A percentile compares a stretch with the other conserved stretches of the same genome.
phyloP scores from a whole-genome alignment of 2,113 vertebrate species.

The Patagioenas fasciata region DNA sequence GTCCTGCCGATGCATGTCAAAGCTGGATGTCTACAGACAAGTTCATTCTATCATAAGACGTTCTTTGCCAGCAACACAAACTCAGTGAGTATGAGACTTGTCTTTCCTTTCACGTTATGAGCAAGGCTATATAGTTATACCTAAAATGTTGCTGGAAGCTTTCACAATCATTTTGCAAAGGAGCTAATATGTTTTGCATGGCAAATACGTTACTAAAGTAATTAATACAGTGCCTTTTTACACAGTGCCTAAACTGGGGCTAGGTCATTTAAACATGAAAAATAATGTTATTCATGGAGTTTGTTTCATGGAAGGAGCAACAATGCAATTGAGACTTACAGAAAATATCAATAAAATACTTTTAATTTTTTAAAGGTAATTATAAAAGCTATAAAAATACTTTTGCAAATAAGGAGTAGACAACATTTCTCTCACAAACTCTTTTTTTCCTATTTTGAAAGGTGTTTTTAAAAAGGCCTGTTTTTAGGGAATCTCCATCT shows the following conservation, averaged over 20 bases:
- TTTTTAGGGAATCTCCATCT: neutral
- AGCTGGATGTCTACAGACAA: slow-evolving; percentile 93
- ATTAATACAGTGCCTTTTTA: neutral
- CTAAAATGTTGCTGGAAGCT: neutral
- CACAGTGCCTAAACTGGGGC: neutral
- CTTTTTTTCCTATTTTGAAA: neutral
- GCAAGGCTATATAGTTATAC: neutral
- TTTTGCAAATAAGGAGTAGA: neutral
- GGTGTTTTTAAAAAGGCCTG: neutral
- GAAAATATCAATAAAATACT: neutral
- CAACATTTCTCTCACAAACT: neutral
- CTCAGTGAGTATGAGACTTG: slow-evolving; percentile 83
- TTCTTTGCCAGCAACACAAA: slow-evolving; percentile 80
- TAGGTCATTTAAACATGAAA: neutral
- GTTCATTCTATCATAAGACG: slow-evolving; percentile 95
- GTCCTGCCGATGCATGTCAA: slow-evolving; percentile 94
- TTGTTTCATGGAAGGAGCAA: neutral
- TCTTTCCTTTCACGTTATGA: neutral
- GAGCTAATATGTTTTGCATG: neutral
- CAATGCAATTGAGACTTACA: neutral
- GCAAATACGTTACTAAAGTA: neutral
- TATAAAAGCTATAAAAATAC: neutral
- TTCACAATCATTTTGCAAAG: neutral
- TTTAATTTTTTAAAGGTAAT: neutral
- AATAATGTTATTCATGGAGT: neutral